Percentiles rank a stretch among this genome's conserved stretches.
Conservation (phyloP, 2,113 vertebrate species). For the Brachirus orientalis region DNA sequence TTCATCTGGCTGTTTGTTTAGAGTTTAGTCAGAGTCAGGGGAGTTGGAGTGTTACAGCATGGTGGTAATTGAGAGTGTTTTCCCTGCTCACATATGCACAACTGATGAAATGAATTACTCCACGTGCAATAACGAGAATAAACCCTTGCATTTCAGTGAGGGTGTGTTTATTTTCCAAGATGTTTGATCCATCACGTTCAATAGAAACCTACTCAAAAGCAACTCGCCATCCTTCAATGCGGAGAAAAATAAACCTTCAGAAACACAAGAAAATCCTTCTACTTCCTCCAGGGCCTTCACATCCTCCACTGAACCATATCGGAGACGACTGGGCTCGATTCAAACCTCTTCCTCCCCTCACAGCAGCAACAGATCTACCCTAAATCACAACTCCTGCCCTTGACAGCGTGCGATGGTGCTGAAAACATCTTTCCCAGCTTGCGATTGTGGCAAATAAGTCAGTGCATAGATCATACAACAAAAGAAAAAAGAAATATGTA, state of each 20-base stretch:
- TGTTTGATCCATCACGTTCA: constrained; percentile 64
- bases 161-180: constrained; percentile 70
- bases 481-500: constrained; percentile 7
- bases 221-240: constrained; percentile 4
- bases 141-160: constrained; percentile 46
- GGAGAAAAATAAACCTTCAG: constrained; percentile 63
- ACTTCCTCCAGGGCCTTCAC: constrained; percentile 52
- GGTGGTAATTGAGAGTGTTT: constrained; percentile 33
- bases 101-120: constrained; percentile 55
- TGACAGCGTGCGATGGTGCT: constrained; percentile 72
- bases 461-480: constrained; percentile 46
- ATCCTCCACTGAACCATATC: constrained; percentile 60
- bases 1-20: constrained; percentile 73
- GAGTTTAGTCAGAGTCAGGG: constrained; percentile 51
- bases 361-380: constrained; percentile 40
- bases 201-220: constrained; percentile 40
- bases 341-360: constrained; percentile 50
- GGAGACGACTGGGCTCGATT: constrained; percentile 15
- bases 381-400: constrained; percentile 61
- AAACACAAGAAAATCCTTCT: constrained; percentile 45
- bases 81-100: constrained; percentile 27
- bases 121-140: constrained; percentile 43
- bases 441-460: constrained; percentile 64
- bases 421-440: constrained; percentile 73
- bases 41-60: constrained; percentile 45